Base-by-base conservation (phyloP, 1,140 invertebrate genomes). In the Aphelenchoides avenae region DNA sequence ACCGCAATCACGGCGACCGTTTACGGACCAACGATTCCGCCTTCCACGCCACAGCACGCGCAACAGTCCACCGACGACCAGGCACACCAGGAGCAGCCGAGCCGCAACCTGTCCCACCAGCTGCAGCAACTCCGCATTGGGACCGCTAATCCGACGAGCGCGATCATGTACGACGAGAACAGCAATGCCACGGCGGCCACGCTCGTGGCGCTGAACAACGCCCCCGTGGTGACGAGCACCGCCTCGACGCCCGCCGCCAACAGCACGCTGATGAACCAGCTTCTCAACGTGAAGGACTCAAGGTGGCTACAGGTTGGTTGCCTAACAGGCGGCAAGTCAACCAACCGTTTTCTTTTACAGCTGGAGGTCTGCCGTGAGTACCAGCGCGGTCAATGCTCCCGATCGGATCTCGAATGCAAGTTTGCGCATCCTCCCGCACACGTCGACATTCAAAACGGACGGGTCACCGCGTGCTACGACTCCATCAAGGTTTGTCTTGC, bases 381-480 rank as follows among this genome's bases (percentile, higher is more conserved):
- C 82, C 93, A 97, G 83, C 85, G 95, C 77, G 95, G 94, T 84
- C 97, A 97, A 84, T 99, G 95, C 82, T 90, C 91, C 66, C 86
- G 95, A 73, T 87, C 91, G 33, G 94, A 99, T 83, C 90, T 88
- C 68, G 94, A 98, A 82, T 81, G 95, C 94, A 62, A 94, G 98
- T 85, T 94, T 94, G 42, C 64, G 13, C 95, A 99, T 85, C 95
- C 95, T 40, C 91, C 92, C 50, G 86, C 91, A 69, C 94, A 96
- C 82, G 93, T 99, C 70, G 95, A 99, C 83, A 91, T 98, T 70
- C 93, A 97, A 83, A 98, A 98, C 82, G 95, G 95, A 79, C 85
- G 93, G 75, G 95, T 99, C 73, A 97, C 92, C 64, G 94, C 95
- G 68, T 99, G 95, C 84, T 99, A 97, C 85, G 95, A 99, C 84